Evolutionary conservation across 2,888 invertebrate genomes (phyloP), one percentile per base, ranked within the genome.

Genomic region (Cerastis rubricosa): DNA sequence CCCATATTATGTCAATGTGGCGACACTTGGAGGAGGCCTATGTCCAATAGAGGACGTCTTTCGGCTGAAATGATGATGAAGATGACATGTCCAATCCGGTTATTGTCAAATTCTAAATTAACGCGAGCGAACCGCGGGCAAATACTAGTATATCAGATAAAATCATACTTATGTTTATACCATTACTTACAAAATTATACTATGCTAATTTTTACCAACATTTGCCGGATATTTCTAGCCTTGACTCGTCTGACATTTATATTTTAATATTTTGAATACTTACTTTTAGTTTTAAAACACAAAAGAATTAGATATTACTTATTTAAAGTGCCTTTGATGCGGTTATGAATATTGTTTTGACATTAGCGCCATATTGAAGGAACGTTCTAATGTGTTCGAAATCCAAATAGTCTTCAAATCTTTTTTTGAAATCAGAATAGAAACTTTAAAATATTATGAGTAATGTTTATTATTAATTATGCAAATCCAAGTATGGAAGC

Each of bases 181-280:
- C 40, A 61, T 74, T 68, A 74, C 40, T 61, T 68, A 64, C 57
- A 70, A 54, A 49, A 4, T 61, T 54, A 65, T 8, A 65, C 59
- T 68, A 85, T 80, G 83, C 51, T 2, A 83, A 81, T 83, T 73
- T 43, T 57, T 51, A 64, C 35, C 29, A 17, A 75, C 72, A 74
- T 76, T 83, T 75, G 35, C 67, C 70, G 64, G 54, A 66, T 82
- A 74, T 51, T 77, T 45, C 8, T 64, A 65, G 17, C 85, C 86
- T 85, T 85, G 85, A 85, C 61, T 71, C 12, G 4, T 6, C 19
- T 85, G 80, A 74, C 74, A 83, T 85, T 85, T 77, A n/a, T 19
- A 54, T 71, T 71, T 85, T 85, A 75, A n/a, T 19, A 54, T 71
- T 71, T 71, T 49, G n/a, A 47, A 69, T 69, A 29, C 66, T 19